phyloP scores from a whole-genome alignment of 1,140 invertebrate species.

The Nomia melanderi region DNA sequence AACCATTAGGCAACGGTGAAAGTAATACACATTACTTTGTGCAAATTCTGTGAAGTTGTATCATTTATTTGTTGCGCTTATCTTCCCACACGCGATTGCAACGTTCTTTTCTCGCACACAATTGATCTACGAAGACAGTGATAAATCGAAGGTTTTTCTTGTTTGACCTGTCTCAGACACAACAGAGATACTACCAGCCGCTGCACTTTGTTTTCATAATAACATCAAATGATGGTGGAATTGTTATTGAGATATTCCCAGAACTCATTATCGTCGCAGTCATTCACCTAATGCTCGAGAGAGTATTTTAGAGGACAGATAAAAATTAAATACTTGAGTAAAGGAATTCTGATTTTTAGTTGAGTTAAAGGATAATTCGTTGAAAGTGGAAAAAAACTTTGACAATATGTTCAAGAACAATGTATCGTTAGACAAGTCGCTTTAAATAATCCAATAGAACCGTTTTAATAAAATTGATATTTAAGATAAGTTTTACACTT shows the following conservation, averaged over 20 bases:
- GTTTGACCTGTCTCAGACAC: background rate
- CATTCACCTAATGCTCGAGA: background rate
- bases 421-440: too few species aligned
- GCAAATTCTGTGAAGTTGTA: background rate
- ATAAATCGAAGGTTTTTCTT: background rate
- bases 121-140: too few species aligned
- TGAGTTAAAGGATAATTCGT: too few species aligned
- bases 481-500: too few species aligned
- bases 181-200: conserved; percentile 14
- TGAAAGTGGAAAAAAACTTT: too few species aligned
- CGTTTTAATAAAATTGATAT: too few species aligned
- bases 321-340: too few species aligned
- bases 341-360: too few species aligned
- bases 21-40: background rate
- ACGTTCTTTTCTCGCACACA: background rate
- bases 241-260: background rate
- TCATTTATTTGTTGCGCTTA: background rate
- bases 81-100: background rate
- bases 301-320: background rate
- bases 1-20: background rate
- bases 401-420: too few species aligned
- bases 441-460: too few species aligned
- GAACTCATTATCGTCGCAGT: background rate
- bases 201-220: conserved; percentile 1
- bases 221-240: background rate